A percentile compares a stretch with the other conserved stretches of the same genome.
These are phyloP conservation scores for Puffinus mauretanicus DNA, from an alignment of 2,113 vertebrate species.

Conservation along the genomic window DNA sequence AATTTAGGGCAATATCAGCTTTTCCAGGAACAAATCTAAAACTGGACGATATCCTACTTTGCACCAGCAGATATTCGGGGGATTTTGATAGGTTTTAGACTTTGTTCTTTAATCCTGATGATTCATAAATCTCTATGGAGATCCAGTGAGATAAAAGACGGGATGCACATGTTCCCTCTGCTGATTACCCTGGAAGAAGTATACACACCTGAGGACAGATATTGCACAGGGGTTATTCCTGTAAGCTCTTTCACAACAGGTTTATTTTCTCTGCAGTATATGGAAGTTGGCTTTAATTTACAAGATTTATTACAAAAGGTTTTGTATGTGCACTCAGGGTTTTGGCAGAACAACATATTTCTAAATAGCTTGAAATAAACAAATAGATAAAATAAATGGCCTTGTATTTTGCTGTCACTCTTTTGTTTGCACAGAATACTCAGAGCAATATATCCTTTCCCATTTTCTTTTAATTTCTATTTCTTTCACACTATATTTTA, in stretches of 20 bases:
- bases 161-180: background rate
- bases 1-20: background rate
- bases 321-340: background rate
- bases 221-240: background rate
- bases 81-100: background rate
- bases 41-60: background rate
- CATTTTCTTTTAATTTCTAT: background rate
- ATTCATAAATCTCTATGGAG: background rate
- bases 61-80: background rate
- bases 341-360: background rate
- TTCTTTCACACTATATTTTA: background rate
- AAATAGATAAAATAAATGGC: background rate
- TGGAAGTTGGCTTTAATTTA: background rate
- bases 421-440: background rate
- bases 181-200: background rate
- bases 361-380: constrained; percentile 15
- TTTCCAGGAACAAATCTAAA: background rate
- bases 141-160: background rate
- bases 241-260: background rate
- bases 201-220: background rate
- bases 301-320: background rate
- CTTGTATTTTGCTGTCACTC: background rate
- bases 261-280: background rate
- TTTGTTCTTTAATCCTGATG: background rate
- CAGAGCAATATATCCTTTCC: background rate